Base-by-base conservation (phyloP, 2,888 invertebrate species). In the Kryphioiulus occultus region DNA sequence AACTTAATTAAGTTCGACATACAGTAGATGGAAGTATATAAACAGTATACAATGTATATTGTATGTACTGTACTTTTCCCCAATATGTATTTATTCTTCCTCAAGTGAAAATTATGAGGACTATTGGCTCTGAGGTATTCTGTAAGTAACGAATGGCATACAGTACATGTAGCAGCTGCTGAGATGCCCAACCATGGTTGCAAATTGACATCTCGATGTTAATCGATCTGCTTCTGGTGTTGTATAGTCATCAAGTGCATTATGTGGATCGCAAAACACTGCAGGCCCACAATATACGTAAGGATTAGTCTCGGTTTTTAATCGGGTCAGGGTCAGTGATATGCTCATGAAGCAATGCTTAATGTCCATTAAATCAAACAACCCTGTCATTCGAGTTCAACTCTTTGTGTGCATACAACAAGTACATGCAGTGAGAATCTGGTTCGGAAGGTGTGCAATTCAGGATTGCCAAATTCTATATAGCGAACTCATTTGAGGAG, bases 261-360 rank as follows among this genome's bases (percentile, higher is more conserved):
- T n/a, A 68, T 68, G 44, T 44, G 78, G 30, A 78, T 78, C 78
- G 30, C 30, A 30, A 30, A 30, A 78, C 78, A 15, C 35, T 35
- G 35, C 35, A 35, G 30, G 3, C 30, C 78, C 26, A 78, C 30
- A 17, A 78, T 17, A 78, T 30, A 78, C 26, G 30, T 30, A 15
- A 17, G 78, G 78, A 78, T 78, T 78, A 78, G 10, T 26, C 78
- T 78, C 78, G 78, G 30, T 78, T 30, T 30, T 30, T 78, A 78
- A 78, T 78, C 78, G 78, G 78, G 30, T 78, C 78, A 78, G 30
- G 78, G 78, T 78, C 78, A 78, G 78, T 78, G 78, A 78, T 78
- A 78, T 17, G 30, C 26, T 30, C 78, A 30, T 78, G 78, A 78
- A 78, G 78, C 78, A 78, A 78, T 10, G 78, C 30, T 78, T 78